Conservation (phyloP, 1,140 invertebrate genomes). For the Ostrea edulis region DNA sequence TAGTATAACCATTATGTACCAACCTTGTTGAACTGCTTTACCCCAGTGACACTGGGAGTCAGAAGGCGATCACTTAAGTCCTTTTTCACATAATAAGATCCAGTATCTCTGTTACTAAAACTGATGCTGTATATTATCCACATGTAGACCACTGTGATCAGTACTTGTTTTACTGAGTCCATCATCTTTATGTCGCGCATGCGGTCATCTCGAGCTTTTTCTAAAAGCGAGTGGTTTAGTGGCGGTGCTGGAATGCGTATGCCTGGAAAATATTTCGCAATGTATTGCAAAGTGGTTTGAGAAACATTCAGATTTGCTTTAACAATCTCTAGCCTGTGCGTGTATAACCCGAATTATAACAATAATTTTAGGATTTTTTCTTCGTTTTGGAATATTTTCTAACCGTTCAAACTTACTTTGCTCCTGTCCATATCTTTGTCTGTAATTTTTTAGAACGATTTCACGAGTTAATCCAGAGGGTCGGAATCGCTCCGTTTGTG, state of each 20-base stretch:
- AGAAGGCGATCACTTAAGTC: constrained; percentile 53
- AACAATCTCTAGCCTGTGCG: background rate
- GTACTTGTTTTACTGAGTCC: constrained; percentile 51
- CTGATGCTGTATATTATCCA: constrained; percentile 67
- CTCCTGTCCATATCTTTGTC: constrained; percentile 57
- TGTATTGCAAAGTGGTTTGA: background rate
- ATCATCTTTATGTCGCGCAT: constrained; percentile 62
- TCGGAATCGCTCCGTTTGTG: constrained; percentile 53
- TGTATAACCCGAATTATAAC: background rate
- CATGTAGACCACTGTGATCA: constrained; percentile 59
- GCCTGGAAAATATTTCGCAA: constrained; percentile 36
- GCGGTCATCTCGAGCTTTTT: constrained; percentile 53
- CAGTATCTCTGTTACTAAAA: constrained; percentile 60
- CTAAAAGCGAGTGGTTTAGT: constrained; percentile 50
- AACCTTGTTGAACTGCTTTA: constrained; percentile 13
- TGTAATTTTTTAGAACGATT: constrained; percentile 52
- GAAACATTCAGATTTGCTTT: background rate
- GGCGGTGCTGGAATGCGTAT: constrained; percentile 58
- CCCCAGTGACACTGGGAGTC: constrained; percentile 28
- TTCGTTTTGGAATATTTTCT: background rate
- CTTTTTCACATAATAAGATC: constrained; percentile 58
- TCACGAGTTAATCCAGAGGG: constrained; percentile 49
- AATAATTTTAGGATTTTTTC: background rate
- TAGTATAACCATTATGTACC: background rate
- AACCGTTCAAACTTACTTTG: constrained; percentile 42